A percentile compares a stretch with the other conserved stretches of the same genome.
phyloP scores from a whole-genome alignment of 2,888 invertebrate species.

The Protonemura montana region DNA sequence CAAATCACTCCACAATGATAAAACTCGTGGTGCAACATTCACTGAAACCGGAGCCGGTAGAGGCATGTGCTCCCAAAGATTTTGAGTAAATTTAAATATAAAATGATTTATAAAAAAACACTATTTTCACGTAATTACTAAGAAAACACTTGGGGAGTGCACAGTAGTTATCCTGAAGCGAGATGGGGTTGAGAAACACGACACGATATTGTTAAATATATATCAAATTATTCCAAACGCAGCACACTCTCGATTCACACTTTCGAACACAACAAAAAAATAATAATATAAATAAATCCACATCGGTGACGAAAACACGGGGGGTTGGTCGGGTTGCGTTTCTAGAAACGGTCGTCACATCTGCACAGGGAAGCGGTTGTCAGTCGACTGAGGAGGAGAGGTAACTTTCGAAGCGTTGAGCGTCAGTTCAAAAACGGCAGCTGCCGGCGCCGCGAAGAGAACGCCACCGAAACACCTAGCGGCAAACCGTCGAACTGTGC shows the following conservation, averaged over 20 bases:
- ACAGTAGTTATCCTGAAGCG: slow-evolving; percentile 27
- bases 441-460: slow-evolving; percentile 25
- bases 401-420: slow-evolving; percentile 15
- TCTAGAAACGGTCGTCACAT: slow-evolving; percentile 37
- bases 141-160: background rate
- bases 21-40: slow-evolving; percentile 27
- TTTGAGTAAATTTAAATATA: slow-evolving; percentile 13
- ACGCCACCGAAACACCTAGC: slow-evolving; percentile 34
- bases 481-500: slow-evolving; percentile 19
- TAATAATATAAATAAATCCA: slow-evolving; percentile 37
- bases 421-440: slow-evolving; percentile 38
- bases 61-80: background rate
- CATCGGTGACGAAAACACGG: slow-evolving; percentile 26
- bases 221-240: slow-evolving; percentile 24
- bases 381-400: slow-evolving; percentile 43
- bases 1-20: slow-evolving; percentile 37
- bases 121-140: background rate
- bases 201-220: slow-evolving; percentile 24
- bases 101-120: slow-evolving; percentile 17
- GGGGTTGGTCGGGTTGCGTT: background rate
- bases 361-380: slow-evolving; percentile 41
- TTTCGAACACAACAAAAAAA: slow-evolving; percentile 35
- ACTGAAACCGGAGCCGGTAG: background rate
- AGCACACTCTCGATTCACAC: slow-evolving; percentile 32
- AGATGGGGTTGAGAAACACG: slow-evolving; percentile 7